Conservation (phyloP, 2,888 invertebrate genomes). For the Pristionchus entomophagus region DNA sequence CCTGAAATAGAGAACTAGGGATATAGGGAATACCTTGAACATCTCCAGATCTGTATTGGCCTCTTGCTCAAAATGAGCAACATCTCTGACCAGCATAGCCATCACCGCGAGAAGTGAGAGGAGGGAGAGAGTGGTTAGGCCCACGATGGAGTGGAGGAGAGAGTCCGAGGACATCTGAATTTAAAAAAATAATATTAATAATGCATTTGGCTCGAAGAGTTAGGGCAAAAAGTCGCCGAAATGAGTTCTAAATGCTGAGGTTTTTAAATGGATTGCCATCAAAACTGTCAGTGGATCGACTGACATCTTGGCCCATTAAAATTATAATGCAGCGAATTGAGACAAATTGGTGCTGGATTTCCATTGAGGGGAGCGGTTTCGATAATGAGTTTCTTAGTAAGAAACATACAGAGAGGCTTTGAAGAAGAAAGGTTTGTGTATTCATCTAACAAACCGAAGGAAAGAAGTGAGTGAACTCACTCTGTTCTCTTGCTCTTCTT, state of each 20-base stretch:
- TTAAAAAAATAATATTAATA: background rate
- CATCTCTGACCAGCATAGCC: background rate
- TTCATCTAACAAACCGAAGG: too few species aligned
- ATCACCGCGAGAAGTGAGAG: background rate
- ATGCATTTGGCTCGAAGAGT: background rate
- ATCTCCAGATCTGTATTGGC: background rate
- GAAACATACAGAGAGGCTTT: background rate
- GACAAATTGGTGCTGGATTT: background rate
- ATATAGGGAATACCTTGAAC: background rate
- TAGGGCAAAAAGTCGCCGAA: background rate
- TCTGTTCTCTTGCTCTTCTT: background rate
- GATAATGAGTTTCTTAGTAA: too few species aligned
- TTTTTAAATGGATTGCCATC: too few species aligned
- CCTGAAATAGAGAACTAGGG: too few species aligned
- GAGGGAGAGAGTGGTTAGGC: background rate
- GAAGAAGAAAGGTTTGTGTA: too few species aligned
- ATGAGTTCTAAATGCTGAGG: too few species aligned
- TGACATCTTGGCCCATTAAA: too few species aligned
- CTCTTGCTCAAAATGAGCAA: constrained; percentile 6
- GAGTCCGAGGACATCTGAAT: background rate
- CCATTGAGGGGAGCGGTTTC: too few species aligned
- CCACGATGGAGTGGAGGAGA: background rate
- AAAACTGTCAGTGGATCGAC: background rate
- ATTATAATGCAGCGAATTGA: background rate
- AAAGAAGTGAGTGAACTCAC: background rate